These are phyloP conservation scores for Ferrisia virgata DNA, from an alignment of 2,888 invertebrate species.

Conservation along the genomic window DNA sequence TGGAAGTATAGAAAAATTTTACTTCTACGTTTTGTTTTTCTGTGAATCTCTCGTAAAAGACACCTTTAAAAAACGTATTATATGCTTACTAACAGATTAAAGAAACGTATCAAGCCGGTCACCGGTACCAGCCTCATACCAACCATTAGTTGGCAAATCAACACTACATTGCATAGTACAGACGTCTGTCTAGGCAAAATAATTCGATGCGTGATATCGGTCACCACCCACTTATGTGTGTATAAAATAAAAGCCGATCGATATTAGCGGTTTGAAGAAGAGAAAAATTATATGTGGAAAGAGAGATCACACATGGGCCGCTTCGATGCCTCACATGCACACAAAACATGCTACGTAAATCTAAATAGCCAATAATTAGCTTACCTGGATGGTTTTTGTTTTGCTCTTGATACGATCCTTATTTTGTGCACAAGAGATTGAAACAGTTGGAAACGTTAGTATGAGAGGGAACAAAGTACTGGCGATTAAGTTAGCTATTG, in stretches of 20 bases:
- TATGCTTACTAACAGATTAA: background rate
- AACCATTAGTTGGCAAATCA: conserved; percentile 36
- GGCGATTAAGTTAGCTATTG: background rate
- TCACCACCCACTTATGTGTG: conserved; percentile 36
- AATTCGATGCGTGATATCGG: conserved; percentile 43
- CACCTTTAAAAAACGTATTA: too few relatives aligned
- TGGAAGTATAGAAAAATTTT: too few relatives aligned
- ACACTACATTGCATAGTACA: background rate
- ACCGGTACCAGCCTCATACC: background rate
- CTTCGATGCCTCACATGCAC: conserved; percentile 10
- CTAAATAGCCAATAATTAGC: background rate
- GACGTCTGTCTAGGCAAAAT: conserved; percentile 40
- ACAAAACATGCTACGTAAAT: background rate
- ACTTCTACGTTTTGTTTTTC: too few relatives aligned
- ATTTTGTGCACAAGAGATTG: too few relatives aligned
- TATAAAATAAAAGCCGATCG: conserved; percentile 33
- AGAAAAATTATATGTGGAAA: background rate
- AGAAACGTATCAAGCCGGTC: background rate
- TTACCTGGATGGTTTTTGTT: conserved; percentile 13
- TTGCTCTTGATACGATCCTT: background rate
- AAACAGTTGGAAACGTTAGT: background rate
- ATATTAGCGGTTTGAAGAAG: conserved; percentile 4
- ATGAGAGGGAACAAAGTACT: background rate
- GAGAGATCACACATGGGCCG: background rate
- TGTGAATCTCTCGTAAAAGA: too few relatives aligned